Base-by-base conservation (phyloP, 2,888 invertebrate genomes). In the Chirona hameri region DNA sequence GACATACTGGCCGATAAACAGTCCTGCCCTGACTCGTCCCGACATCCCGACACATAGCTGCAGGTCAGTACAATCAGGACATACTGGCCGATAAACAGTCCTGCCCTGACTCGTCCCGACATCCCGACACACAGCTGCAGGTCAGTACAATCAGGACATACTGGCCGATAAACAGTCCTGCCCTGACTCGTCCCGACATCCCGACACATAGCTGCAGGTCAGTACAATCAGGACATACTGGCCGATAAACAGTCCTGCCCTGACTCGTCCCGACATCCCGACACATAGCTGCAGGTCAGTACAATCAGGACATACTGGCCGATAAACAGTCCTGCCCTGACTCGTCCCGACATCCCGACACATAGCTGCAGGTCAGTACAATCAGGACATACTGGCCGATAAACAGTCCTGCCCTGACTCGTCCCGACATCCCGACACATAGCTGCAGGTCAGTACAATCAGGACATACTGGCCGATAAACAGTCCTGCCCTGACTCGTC, bases 11-110 rank as follows among this genome's bases (percentile, higher is more conserved):
- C 39, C 2, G 39, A 39, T 7, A 39, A 39, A 39, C 39, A 39
- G 39, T 39, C 4, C 39, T 39, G 7, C 39, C 39, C 39, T 2
- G 39, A 5, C 39, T 39, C 39, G 39, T 39, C 39, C 39, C 39
- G 39, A n/a, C n/a, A n/a, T 84, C 91, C 91, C 0, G 91, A 91
- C 84, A 87, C 92, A 39, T 92, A 93, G 89, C 86, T 87, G 81
- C 85, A 87, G 83, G 85, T 88, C 31, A 82, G 88, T 15, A 12
- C 52, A 18, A 12, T 52, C 39, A 39, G 39, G 39, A 39, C 39
- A 39, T 39, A 39, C 39, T 39, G 39, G 39, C 39, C 2, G 39
- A 39, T 7, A 39, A 39, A 39, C 39, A 39, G 39, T 39, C 4
- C 39, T 39, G 7, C 39, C 39, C 39, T 2, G 39, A 5, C 39